Conservation (phyloP, 2,113 vertebrate species). For the Chamaetylas fuelleborni region DNA sequence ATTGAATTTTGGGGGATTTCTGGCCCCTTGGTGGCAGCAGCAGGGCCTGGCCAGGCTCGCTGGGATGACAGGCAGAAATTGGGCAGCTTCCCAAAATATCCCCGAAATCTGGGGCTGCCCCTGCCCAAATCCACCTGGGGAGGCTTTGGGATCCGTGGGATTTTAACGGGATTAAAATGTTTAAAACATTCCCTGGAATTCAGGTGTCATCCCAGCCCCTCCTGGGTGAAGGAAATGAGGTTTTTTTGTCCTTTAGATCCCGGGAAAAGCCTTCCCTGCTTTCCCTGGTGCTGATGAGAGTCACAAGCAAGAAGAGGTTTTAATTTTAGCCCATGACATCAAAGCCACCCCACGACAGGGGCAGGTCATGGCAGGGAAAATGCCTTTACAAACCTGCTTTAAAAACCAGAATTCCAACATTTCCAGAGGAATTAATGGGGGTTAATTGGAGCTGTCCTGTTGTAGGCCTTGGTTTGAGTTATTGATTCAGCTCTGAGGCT, state of each 20-base stretch:
- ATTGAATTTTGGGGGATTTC: background rate
- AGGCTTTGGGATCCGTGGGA: background rate
- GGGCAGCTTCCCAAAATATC: background rate
- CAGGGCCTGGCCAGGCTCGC: background rate
- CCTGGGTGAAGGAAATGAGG: fast-evolving
- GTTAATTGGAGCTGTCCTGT: fast-evolving
- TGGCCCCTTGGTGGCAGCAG: background rate
- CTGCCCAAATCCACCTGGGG: background rate
- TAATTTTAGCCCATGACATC: background rate
- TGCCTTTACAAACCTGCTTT: fast-evolving
- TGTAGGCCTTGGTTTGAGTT: background rate
- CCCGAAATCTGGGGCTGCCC: background rate
- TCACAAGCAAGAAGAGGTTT: background rate
- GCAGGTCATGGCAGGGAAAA: background rate
- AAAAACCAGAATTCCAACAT: fast-evolving
- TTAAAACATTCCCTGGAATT: background rate
- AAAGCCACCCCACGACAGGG: background rate
- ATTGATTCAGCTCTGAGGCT: background rate
- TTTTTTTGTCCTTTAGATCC: fast-evolving
- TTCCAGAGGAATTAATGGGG: fast-evolving
- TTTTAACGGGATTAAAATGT: too few species aligned
- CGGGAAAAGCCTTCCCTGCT: background rate
- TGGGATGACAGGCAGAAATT: slow-evolving; percentile 72
- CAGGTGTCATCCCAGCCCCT: fast-evolving
- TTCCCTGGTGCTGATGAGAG: background rate